A percentile compares a stretch with the other conserved stretches of the same genome.
These are phyloP conservation scores for Halictus rubicundus DNA, from an alignment of 1,140 invertebrate species.

Conservation along the genomic window DNA sequence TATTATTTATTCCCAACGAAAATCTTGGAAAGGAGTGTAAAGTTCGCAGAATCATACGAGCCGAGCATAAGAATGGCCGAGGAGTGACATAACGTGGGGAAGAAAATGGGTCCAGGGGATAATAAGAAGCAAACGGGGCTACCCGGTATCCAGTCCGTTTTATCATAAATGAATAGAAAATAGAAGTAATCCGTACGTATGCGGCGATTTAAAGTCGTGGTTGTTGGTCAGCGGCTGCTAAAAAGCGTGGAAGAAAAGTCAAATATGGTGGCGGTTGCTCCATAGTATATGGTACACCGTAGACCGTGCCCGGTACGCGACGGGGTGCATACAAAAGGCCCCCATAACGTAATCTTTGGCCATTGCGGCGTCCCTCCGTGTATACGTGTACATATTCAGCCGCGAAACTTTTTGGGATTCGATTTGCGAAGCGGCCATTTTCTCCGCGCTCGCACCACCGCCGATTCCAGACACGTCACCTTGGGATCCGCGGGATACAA, in stretches of 20 bases:
- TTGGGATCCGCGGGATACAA: conserved; percentile 30
- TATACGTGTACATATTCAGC: neutral
- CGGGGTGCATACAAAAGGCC: conserved; percentile 70
- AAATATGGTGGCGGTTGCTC: conserved; percentile 42
- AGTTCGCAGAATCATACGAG: too few relatives aligned
- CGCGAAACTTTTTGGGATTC: conserved; percentile 41
- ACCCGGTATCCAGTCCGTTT: neutral
- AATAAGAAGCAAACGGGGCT: neutral
- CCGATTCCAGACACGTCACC: conserved; percentile 40
- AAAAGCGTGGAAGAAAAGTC: conserved; percentile 27
- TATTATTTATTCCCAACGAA: too few relatives aligned
- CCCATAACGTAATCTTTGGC: conserved; percentile 66
- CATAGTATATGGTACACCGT: too few relatives aligned
- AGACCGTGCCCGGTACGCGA: conserved; percentile 35
- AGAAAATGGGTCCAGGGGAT: neutral
- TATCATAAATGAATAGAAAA: conserved; percentile 32
- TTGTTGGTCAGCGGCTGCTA: neutral
- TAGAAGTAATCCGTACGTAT: conserved; percentile 26
- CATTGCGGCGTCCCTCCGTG: neutral
- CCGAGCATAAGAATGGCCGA: neutral
- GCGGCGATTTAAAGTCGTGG: conserved; percentile 47
- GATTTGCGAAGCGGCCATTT: conserved; percentile 45
- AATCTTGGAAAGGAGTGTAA: too few relatives aligned
- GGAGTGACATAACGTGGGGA: neutral
- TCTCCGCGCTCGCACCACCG: neutral